Conservation (phyloP, 37 sponge, comb jelly and placozoan genomes). For the Ephydatia muelleri region DNA sequence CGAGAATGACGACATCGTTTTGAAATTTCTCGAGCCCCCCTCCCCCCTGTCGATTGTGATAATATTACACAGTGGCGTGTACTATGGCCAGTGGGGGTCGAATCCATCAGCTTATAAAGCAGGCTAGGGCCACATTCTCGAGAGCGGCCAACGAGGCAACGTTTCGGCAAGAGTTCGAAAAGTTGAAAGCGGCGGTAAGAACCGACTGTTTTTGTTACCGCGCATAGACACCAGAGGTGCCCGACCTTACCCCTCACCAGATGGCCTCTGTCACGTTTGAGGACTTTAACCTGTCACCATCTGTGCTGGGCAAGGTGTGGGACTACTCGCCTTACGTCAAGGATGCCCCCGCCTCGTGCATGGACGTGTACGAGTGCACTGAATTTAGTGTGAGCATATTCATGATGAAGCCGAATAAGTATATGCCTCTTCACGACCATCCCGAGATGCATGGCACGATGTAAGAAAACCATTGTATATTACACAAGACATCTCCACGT, state of each 20-base stretch:
- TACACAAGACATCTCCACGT: not conserved
- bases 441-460: slow-evolving; percentile 79
- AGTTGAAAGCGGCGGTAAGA: slow-evolving; percentile 43
- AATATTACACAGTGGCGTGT: not conserved
- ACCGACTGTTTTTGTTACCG: too few species aligned
- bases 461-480: slow-evolving; percentile 25
- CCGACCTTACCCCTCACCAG: not conserved
- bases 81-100: not conserved
- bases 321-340: slow-evolving; percentile 38
- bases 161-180: slow-evolving; percentile 31
- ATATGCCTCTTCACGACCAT: slow-evolving; percentile 78
- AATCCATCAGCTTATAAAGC: slow-evolving; percentile 26
- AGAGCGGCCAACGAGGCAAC: slow-evolving; percentile 14
- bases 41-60: not conserved
- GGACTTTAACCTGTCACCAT: slow-evolving; percentile 52
- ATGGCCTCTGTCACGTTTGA: slow-evolving; percentile 40
- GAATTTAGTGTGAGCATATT: slow-evolving; percentile 69
- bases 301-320: slow-evolving; percentile 47
- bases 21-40: too few species aligned
- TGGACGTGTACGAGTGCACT: slow-evolving; percentile 57
- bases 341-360: slow-evolving; percentile 58
- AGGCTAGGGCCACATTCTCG: slow-evolving; percentile 41
- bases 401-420: slow-evolving; percentile 50
- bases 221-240: too few species aligned
- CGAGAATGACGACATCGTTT: too few species aligned